A percentile compares a stretch with the other conserved stretches of the same genome.
Conservation (phyloP, 1,140 invertebrate species). For the Drosophila simulans region DNA sequence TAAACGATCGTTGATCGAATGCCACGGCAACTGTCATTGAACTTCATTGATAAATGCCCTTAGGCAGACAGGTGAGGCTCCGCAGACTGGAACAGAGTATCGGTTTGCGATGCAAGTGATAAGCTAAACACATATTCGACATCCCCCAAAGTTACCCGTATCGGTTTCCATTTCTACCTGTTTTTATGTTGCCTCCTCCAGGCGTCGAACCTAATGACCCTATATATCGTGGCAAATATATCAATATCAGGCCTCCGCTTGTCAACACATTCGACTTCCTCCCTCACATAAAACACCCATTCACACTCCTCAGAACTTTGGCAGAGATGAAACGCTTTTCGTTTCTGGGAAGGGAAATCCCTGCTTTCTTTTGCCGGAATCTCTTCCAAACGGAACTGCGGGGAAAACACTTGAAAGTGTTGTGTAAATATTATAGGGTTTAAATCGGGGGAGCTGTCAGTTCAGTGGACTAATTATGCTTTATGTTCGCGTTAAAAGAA, state of each 20-base stretch:
- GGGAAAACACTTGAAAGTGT: conserved; percentile 60
- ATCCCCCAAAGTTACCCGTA: conserved; percentile 29
- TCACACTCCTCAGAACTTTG: conserved; percentile 4
- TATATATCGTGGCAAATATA: conserved; percentile 67
- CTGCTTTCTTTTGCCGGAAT: conserved; percentile 61
- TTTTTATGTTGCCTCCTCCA: conserved; percentile 8
- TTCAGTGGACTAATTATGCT: conserved; percentile 59
- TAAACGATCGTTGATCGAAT: conserved; percentile 74
- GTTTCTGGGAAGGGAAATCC: conserved; percentile 62
- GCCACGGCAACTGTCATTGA: conserved; percentile 73
- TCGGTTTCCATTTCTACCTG: conserved; percentile 62
- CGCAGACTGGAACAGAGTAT: conserved; percentile 44
- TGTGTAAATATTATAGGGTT: conserved; percentile 63
- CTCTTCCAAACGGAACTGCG: conserved; percentile 19
- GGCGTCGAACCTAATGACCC: conserved; percentile 32
- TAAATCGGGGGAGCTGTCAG: conserved; percentile 41
- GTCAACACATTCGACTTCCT: conserved; percentile 44
- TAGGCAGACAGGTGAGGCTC: conserved; percentile 18
- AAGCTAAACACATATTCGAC: conserved; percentile 64
- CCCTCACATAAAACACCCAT: conserved; percentile 11
- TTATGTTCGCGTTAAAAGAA: conserved; percentile 59
- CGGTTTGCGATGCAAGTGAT: conserved; percentile 63
- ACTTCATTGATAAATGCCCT: conserved; percentile 76
- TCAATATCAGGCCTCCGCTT: conserved; percentile 48
- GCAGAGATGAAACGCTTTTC: conserved; percentile 50